These are phyloP conservation scores for Sebastes trivittatus DNA, from an alignment of 2,797 vertebrate genomes.

Conservation along the genomic window DNA sequence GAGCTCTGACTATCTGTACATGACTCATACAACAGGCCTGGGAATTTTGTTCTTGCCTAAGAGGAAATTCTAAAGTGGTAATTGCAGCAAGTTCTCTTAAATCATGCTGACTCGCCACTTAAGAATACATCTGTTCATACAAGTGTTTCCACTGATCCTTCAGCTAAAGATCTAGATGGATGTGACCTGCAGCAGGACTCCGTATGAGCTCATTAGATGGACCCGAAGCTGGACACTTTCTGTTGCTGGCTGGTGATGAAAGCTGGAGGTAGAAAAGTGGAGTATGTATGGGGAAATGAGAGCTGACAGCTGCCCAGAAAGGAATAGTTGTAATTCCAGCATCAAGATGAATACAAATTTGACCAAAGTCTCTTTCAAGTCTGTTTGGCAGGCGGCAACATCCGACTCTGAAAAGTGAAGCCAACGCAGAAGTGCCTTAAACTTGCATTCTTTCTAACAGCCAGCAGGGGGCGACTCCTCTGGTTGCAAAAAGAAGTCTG, in stretches of 20 bases:
- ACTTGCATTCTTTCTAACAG: no score
- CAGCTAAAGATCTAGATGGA: not conserved
- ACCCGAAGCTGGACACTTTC: not conserved
- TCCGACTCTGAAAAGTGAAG: no score
- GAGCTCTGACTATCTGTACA: not conserved
- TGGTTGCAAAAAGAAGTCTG: no score
- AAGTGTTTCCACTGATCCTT: not conserved
- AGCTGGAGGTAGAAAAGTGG: not conserved
- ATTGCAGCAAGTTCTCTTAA: not conserved
- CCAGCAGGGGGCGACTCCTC: no score
- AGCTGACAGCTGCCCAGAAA: not conserved
- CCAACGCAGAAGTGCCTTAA: no score
- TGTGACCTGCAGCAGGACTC: slow-evolving; percentile 1
- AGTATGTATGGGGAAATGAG: not conserved
- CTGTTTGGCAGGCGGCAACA: no score
- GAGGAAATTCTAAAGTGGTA: not conserved
- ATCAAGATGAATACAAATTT: not conserved
- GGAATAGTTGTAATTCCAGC: not conserved
- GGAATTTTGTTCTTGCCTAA: not conserved
- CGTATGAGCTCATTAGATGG: not conserved
- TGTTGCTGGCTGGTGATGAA: not conserved
- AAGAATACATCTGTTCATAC: slow-evolving; percentile 2
- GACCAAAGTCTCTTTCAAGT: not conserved
- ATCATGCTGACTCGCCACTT: not conserved
- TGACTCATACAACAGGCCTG: not conserved